A percentile compares a stretch with the other conserved stretches of the same genome.
These are phyloP conservation scores for Lochmaea crataegi DNA, from an alignment of 2,888 invertebrate species.

Conservation along the genomic window DNA sequence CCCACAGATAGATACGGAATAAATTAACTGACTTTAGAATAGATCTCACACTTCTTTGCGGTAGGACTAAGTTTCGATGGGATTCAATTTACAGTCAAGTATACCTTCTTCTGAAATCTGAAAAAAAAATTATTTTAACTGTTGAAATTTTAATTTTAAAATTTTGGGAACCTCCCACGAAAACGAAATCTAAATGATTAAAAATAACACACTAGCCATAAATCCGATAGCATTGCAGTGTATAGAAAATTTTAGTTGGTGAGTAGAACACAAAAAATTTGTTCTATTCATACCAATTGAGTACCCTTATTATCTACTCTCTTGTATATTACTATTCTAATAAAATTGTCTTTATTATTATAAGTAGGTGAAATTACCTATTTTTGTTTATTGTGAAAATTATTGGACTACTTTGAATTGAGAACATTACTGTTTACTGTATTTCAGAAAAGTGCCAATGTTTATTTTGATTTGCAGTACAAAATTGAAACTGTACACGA, in stretches of 20 bases:
- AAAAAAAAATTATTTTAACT: too few species aligned
- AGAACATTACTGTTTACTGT: slow-evolving; percentile 16
- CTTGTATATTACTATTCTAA: slow-evolving; percentile 4
- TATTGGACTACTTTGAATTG: slow-evolving; percentile 13
- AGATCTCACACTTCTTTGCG: too few species aligned
- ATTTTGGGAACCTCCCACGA: too few species aligned
- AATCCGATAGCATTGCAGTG: background rate
- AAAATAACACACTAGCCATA: background rate
- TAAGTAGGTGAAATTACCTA: slow-evolving; percentile 13
- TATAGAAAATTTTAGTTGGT: slow-evolving; percentile 3
- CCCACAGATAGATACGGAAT: too few species aligned
- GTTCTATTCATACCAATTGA: background rate
- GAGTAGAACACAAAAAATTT: background rate
- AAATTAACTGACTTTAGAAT: too few species aligned
- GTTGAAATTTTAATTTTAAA: too few species aligned
- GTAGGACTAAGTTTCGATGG: too few species aligned
- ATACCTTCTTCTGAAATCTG: too few species aligned
- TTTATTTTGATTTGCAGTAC: slow-evolving; percentile 56
- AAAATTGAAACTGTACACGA: slow-evolving; percentile 55
- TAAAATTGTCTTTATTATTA: background rate
- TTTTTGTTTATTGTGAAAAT: slow-evolving; percentile 8
- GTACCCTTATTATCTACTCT: slow-evolving; percentile 1
- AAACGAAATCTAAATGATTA: background rate
- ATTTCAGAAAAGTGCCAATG: slow-evolving; percentile 61
- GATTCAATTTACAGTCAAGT: too few species aligned